Conservation (phyloP, 1,140 invertebrate species). For the Drosophila watanabei region DNA sequence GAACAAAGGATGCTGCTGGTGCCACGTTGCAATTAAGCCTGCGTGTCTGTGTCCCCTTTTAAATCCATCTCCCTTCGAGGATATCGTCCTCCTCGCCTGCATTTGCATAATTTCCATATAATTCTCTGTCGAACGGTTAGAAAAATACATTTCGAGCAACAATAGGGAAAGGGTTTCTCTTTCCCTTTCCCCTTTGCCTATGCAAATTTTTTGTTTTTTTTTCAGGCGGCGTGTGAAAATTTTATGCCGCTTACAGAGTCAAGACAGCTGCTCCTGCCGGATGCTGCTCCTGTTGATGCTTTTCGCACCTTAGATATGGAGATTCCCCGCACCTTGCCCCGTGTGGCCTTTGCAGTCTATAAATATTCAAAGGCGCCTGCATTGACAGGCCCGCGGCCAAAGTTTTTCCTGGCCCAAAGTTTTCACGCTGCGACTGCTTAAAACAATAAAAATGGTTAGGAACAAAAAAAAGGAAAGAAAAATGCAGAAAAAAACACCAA, state of each 20-base stretch:
- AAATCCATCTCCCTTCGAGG: conserved; percentile 11
- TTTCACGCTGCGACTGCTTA: conserved; percentile 59
- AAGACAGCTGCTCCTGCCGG: conserved; percentile 58
- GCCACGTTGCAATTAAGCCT: conserved; percentile 64
- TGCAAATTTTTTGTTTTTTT: conserved; percentile 50
- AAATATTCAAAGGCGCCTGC: conserved; percentile 62
- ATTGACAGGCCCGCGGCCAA: conserved; percentile 59
- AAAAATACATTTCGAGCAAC: conserved; percentile 40
- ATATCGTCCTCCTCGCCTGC: conserved; percentile 21
- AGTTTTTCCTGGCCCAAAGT: conserved; percentile 52
- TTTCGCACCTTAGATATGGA: conserved; percentile 17
- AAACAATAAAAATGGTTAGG: conserved; percentile 62
- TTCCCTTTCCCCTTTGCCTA: conserved; percentile 34
- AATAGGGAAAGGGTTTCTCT: conserved; percentile 39
- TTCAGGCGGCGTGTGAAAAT: conserved; percentile 62
- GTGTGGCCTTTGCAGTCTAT: conserved; percentile 53
- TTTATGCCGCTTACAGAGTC: conserved; percentile 33
- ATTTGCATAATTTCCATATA: conserved; percentile 80
- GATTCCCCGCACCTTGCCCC: neutral
- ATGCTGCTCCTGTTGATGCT: conserved; percentile 31
- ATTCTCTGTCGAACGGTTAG: conserved; percentile 70
- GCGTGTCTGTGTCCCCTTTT: conserved; percentile 15
- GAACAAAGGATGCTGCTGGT: conserved; percentile 35
- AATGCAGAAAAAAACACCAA: neutral
- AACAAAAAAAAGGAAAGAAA: neutral